These are phyloP conservation scores for Limonius californicus DNA, from an alignment of 1,140 invertebrate genomes.

Conservation along the genomic window DNA sequence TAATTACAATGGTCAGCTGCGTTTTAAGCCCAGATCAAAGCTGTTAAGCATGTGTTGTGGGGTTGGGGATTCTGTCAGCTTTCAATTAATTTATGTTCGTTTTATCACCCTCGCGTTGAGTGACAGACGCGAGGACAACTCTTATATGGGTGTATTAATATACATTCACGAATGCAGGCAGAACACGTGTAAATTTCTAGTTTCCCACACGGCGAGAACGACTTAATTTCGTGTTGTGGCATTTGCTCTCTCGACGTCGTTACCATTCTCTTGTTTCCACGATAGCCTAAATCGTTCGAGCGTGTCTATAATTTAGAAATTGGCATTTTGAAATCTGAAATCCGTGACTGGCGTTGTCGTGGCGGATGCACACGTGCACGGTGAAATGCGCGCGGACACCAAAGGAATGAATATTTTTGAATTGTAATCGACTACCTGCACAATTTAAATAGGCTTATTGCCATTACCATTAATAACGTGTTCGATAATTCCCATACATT, in stretches of 20 bases:
- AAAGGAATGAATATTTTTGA: not conserved
- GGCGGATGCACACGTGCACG: conserved; percentile 21
- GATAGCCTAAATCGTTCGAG: conserved; percentile 8
- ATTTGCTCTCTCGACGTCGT: not conserved
- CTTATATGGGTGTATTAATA: conserved; percentile 1
- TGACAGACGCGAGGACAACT: conserved; percentile 5
- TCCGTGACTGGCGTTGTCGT: conserved; percentile 27
- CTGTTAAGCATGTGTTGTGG: conserved; percentile 9
- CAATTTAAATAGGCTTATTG: not conserved
- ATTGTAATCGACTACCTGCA: conserved; percentile 9
- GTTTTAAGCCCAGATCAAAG: conserved; percentile 1
- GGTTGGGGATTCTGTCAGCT: conserved; percentile 4
- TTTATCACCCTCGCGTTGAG: conserved; percentile 10
- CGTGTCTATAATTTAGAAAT: conserved; percentile 29
- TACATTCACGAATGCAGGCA: not conserved
- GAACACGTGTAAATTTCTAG: conserved; percentile 10
- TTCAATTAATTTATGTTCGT: conserved; percentile 14
- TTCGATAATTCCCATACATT: not conserved
- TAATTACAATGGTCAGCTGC: conserved; percentile 10
- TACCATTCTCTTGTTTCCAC: not conserved
- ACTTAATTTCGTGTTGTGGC: not conserved
- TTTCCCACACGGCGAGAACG: not conserved
- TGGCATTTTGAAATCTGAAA: conserved; percentile 31
- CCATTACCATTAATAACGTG: not conserved
- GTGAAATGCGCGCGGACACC: conserved; percentile 16